A percentile compares a stretch with the other conserved stretches of the same genome.
These are phyloP conservation scores for Mesoclemmys tuberculata DNA, from an alignment of 2,113 vertebrate species.

Conservation along the genomic window DNA sequence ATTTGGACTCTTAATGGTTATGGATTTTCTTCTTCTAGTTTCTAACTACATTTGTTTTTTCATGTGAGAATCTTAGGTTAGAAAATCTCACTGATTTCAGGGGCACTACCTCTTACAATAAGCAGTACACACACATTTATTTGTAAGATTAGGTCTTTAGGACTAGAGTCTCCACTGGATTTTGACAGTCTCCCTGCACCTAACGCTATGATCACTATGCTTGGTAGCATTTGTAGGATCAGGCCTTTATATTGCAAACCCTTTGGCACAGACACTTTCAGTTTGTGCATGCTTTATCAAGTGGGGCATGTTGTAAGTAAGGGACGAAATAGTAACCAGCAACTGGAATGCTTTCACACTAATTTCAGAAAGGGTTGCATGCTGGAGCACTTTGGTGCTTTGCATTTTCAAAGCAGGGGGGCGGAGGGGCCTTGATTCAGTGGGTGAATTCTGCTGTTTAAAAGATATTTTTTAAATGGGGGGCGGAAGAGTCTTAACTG, in stretches of 20 bases:
- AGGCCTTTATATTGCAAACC: rapidly evolving
- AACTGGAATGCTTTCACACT: not conserved
- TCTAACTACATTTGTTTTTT: not conserved
- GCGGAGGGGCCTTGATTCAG: not conserved
- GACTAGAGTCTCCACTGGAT: rapidly evolving
- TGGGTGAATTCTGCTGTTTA: not conserved
- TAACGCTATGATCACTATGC: rapidly evolving
- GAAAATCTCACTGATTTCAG: not conserved
- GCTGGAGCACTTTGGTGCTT: not conserved
- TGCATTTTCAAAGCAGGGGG: not conserved
- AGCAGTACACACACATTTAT: not conserved
- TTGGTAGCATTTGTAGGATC: rapidly evolving
- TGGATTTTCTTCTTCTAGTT: not conserved
- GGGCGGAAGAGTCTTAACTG: no score
- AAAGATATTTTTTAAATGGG: not conserved
- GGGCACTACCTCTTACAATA: rapidly evolving
- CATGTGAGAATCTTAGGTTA: not conserved
- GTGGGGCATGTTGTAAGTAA: not conserved
- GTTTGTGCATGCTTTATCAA: rapidly evolving
- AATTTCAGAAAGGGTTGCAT: not conserved
- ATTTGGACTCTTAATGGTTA: not conserved
- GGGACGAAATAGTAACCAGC: rapidly evolving
- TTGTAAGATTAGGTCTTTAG: rapidly evolving
- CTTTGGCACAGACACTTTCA: not conserved
- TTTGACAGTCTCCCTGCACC: not conserved